Conservation (phyloP, 2,797 vertebrate genomes). For the Phrynocephalus guinanensis region DNA sequence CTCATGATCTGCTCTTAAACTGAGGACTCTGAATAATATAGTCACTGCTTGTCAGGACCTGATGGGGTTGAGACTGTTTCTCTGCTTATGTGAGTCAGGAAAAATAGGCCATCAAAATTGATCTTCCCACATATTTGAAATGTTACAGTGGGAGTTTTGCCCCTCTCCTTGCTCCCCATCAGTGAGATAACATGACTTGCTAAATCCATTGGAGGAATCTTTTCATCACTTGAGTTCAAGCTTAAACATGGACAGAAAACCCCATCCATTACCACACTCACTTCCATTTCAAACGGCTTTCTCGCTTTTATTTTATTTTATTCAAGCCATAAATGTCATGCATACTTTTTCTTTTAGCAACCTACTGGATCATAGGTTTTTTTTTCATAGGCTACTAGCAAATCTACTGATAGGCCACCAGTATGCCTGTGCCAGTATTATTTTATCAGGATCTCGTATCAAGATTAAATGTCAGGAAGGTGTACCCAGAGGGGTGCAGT, state of each 20-base stretch:
- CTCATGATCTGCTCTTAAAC: constrained; percentile 2
- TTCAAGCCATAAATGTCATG: background rate
- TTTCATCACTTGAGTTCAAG: background rate
- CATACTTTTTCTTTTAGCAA: background rate
- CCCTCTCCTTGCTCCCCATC: background rate
- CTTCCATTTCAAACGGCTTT: background rate
- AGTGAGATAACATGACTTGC: too few species aligned
- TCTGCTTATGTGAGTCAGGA: background rate
- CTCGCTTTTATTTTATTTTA: background rate
- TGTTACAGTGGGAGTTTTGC: background rate
- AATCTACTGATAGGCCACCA: background rate
- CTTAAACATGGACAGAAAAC: background rate
- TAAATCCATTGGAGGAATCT: background rate
- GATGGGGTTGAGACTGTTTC: background rate
- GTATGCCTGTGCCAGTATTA: background rate
- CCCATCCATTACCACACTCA: background rate
- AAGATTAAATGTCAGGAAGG: background rate
- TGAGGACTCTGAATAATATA: background rate
- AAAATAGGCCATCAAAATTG: background rate
- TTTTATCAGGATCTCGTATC: background rate
- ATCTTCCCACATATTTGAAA: background rate
- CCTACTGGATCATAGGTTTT: background rate
- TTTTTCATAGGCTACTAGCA: background rate
- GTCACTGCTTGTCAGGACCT: background rate
- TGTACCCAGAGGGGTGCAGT: too few species aligned